A percentile compares a stretch with the other conserved stretches of the same genome.
phyloP scores from a whole-genome alignment of 2,113 vertebrate genomes.

The Hippopotamus amphibius region DNA sequence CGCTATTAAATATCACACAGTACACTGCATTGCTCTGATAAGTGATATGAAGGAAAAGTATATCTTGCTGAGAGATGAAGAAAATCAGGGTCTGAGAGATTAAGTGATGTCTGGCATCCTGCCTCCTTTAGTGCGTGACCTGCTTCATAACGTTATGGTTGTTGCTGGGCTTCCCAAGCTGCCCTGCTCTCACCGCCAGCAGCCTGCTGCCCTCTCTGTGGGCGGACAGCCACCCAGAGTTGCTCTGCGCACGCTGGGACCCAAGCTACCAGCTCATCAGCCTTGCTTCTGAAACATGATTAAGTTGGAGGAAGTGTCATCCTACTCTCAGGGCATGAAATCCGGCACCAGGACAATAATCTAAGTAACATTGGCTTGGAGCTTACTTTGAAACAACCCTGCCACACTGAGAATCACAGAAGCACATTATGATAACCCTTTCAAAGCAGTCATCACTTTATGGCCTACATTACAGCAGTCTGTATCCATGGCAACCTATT shows the following conservation, averaged over 20 bases:
- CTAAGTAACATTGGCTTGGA: background rate
- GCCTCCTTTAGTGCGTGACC: background rate
- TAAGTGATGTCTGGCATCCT: background rate
- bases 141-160: background rate
- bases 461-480: background rate
- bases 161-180: background rate
- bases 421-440: background rate
- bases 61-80: background rate
- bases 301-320: background rate
- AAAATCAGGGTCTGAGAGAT: background rate
- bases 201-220: background rate
- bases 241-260: background rate
- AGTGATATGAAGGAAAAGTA: background rate
- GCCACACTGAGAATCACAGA: background rate
- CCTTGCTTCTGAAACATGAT: background rate
- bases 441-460: background rate
- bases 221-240: background rate
- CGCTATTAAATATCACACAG: conserved; percentile 13
- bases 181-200: background rate
- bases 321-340: background rate
- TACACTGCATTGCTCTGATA: background rate
- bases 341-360: background rate
- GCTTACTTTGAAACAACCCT: background rate
- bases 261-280: background rate
- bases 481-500: background rate